phyloP scores from a whole-genome alignment of 2,888 invertebrate species.

The Gortyna flavago region DNA sequence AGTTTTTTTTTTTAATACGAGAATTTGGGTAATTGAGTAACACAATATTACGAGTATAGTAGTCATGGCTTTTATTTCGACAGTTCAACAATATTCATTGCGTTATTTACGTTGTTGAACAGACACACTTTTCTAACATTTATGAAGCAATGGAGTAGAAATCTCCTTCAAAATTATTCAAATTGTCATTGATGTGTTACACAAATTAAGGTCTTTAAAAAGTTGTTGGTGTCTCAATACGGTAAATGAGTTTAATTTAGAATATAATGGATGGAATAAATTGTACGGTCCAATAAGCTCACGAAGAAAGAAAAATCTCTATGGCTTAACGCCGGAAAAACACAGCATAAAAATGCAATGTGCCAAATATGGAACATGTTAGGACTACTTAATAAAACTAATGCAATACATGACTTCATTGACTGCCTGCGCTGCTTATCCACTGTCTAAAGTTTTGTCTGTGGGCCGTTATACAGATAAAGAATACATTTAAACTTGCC shows the following conservation, averaged over 20 bases:
- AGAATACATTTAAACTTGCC: background rate
- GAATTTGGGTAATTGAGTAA: background rate
- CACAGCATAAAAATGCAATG: background rate
- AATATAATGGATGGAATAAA: conserved; percentile 6
- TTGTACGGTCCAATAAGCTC: conserved; percentile 30
- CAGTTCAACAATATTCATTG: too few relatives aligned
- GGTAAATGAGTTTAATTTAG: background rate
- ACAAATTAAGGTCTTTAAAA: background rate
- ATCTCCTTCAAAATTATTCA: too few relatives aligned
- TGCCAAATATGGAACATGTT: conserved; percentile 7
- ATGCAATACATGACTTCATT: background rate
- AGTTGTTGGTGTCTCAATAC: background rate
- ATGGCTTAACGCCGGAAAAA: conserved; percentile 14
- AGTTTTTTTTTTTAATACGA: background rate
- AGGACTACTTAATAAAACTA: background rate
- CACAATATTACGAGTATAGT: too few relatives aligned
- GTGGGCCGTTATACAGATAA: background rate
- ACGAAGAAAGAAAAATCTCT: conserved; percentile 9
- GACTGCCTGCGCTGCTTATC: too few relatives aligned
- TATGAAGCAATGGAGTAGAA: too few relatives aligned
- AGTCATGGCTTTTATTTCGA: too few relatives aligned
- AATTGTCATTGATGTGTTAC: too few relatives aligned
- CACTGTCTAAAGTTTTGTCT: background rate
- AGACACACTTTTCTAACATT: too few relatives aligned
- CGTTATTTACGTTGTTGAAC: too few relatives aligned